Percentiles rank a stretch among this genome's conserved stretches.
Evolutionary conservation across 2,113 vertebrate genomes (phyloP).

Genomic region (Microtus ochrogaster): DNA sequence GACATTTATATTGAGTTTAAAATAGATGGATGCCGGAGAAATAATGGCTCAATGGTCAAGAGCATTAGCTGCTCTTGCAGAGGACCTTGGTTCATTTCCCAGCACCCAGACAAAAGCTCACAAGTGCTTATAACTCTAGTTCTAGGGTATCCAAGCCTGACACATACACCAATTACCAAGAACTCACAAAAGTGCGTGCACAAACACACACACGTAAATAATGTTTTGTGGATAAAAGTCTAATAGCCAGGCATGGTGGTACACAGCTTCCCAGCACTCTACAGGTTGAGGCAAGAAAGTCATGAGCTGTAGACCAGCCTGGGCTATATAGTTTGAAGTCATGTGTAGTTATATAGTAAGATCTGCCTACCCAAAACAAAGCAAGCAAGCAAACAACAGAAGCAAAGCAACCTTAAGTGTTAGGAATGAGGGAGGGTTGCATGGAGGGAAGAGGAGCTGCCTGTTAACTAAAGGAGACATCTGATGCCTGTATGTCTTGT

Average conservation of each 20-base stretch:
- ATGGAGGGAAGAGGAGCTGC: background rate
- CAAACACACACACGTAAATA: background rate
- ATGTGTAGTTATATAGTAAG: background rate
- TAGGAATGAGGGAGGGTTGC: background rate
- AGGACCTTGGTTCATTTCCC: background rate
- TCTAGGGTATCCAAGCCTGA: background rate
- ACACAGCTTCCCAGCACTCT: background rate
- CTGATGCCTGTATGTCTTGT: background rate
- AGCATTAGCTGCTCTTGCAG: background rate
- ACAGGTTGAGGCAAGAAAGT: background rate
- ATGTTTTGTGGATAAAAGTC: background rate
- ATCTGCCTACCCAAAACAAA: background rate
- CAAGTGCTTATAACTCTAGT: background rate
- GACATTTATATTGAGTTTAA: background rate
- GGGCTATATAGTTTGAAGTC: background rate
- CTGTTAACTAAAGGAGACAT: background rate
- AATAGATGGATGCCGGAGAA: background rate
- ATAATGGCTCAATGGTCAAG: background rate
- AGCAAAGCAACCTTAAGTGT: background rate
- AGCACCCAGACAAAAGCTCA: background rate
- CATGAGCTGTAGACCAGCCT: background rate
- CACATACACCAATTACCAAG: background rate
- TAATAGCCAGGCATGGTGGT: background rate
- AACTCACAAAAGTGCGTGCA: background rate
- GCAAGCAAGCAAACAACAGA: background rate